These are phyloP conservation scores for Caradrina clavipalpis DNA, from an alignment of 2,888 invertebrate genomes.

Conservation along the genomic window DNA sequence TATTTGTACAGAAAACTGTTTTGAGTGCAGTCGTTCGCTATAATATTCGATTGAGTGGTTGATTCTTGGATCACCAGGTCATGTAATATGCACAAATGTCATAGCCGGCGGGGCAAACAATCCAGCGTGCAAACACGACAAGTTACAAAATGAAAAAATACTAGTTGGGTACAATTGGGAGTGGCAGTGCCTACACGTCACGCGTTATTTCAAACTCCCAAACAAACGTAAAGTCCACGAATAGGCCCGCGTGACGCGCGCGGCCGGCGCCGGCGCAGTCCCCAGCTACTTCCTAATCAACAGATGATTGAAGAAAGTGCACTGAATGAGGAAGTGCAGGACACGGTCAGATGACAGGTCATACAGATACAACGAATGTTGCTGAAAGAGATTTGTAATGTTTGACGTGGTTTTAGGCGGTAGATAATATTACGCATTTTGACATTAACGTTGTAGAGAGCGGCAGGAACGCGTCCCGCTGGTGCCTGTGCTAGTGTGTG, in stretches of 20 bases:
- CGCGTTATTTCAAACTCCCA: constrained; percentile 7
- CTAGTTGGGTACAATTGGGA: not conserved
- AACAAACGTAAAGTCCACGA: constrained; percentile 30
- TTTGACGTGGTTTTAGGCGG: too few relatives aligned
- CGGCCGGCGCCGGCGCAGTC: too few relatives aligned
- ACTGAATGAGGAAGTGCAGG: not conserved
- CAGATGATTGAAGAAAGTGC: constrained; percentile 5
- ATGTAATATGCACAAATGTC: too few relatives aligned
- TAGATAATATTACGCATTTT: too few relatives aligned
- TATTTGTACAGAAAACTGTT: constrained; percentile 2
- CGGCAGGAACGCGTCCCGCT: not conserved
- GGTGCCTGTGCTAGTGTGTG: not conserved
- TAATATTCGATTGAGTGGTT: too few relatives aligned
- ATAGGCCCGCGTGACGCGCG: constrained; percentile 19
- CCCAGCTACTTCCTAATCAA: not conserved
- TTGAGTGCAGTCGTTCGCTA: not conserved
- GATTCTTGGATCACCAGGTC: too few relatives aligned
- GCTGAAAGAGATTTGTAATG: not conserved
- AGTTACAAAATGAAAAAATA: not conserved
- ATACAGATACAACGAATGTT: not conserved
- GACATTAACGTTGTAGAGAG: too few relatives aligned
- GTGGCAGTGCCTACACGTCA: constrained; percentile 2
- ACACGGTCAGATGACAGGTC: too few relatives aligned
- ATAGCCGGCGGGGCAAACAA: too few relatives aligned
- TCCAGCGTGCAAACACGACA: not conserved